Base-by-base conservation (phyloP, 2,113 vertebrate genomes). In the Takifugu flavidus region DNA sequence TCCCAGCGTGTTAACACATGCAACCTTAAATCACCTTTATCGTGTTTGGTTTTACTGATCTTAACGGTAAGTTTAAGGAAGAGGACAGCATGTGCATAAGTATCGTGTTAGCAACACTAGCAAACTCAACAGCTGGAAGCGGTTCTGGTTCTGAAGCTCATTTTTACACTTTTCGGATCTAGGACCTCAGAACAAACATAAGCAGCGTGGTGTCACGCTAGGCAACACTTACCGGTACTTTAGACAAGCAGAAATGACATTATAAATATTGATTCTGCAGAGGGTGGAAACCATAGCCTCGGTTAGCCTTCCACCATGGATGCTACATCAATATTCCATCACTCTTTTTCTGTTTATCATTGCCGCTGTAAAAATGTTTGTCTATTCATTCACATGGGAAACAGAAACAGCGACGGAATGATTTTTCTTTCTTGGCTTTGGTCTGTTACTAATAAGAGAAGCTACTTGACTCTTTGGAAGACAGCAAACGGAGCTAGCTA, bases 401-500 rank as follows among this genome's bases (percentile, higher is more conserved):
- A 14, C 34, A 47, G 44, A 67, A 59, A 62, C 34, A 71, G 76
- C 43, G 66, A 57, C 11, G 6, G 0, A 4, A 6, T 20, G 20
- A 20, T 45, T 25, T 45, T 45, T 12, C 26, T 6, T 14, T 52
- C 11, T 25, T 13, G 34, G n/a, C 53, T 65, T 29, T 63, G 49
- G 46, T 10, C 34, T 10, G 34, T 39, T 39, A 39, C 8, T 15
- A 47, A 47, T 14, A 15, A 14, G 1, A 47, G 8, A 5, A 15
- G 49, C 26, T 6, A 20, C 50, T 53, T 51, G 20, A 42, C 28
- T 67, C 11, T 39, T 4, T 20, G 6, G 11, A 28, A 43, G n/a
- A 50, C 14, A 8, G 73, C 63, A 72, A 55, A 14, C 42, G 42
- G 39, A 20, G 56, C 53, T 54, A 71, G 59, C 62, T 54, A 71